Conservation (phyloP, 2,797 vertebrate species). For the Syndactyla subalaris region DNA sequence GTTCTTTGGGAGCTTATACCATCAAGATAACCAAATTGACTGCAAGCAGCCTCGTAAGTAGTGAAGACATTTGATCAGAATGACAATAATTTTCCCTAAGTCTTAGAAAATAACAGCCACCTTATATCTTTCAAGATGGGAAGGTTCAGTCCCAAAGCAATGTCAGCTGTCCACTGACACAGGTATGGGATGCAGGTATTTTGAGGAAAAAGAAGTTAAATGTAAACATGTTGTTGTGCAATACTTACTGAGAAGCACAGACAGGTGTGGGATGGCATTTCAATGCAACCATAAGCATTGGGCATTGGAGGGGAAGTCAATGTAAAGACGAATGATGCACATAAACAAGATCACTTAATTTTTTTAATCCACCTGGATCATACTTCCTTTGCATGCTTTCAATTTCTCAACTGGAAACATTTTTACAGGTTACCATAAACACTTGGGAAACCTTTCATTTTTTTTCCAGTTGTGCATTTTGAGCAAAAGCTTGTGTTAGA, state of each 20-base stretch:
- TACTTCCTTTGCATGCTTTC: not conserved
- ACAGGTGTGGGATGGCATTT: not conserved
- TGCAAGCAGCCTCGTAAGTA: not conserved
- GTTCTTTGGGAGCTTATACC: not conserved
- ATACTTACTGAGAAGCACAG: not conserved
- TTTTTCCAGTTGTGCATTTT: not conserved
- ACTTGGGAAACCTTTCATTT: not conserved
- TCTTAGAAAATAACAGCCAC: not conserved
- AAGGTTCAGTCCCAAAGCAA: not conserved
- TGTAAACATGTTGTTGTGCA: not conserved
- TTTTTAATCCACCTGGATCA: not conserved
- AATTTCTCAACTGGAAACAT: not conserved
- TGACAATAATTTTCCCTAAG: not conserved
- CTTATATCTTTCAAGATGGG: not conserved
- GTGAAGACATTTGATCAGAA: not conserved
- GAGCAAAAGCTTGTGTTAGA: fast-evolving
- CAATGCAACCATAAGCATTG: not conserved
- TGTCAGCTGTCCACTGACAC: not conserved
- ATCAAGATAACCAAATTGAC: not conserved
- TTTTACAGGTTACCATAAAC: not conserved
- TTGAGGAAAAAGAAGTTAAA: not conserved
- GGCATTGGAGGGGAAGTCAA: not conserved
- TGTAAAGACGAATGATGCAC: not conserved
- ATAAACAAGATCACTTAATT: not conserved
- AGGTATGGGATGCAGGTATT: not conserved